These are phyloP conservation scores for Hermaeophaga mercurialis DNA, from an alignment of 2,888 invertebrate genomes.

Conservation along the genomic window DNA sequence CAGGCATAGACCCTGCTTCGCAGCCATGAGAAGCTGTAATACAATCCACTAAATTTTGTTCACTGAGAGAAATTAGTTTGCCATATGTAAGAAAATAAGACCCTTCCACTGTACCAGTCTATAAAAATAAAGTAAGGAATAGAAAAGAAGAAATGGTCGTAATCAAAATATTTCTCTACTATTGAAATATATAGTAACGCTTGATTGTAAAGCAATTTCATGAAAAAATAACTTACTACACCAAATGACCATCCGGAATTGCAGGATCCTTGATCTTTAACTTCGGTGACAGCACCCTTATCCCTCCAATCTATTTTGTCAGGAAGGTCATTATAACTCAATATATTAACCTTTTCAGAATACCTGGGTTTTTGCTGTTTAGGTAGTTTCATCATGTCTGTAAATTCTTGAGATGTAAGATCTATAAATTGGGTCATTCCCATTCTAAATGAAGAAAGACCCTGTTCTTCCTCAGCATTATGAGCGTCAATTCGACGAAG, in stretches of 20 bases:
- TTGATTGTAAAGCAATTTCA: background rate
- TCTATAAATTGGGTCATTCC: constrained; percentile 38
- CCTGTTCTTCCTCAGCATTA: constrained; percentile 18
- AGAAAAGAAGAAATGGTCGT: no score
- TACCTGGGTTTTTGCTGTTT: constrained; percentile 1
- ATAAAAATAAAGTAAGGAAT: background rate
- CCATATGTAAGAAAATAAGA: constrained; percentile 31
- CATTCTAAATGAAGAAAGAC: constrained; percentile 11
- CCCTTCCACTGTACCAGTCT: constrained; percentile 37
- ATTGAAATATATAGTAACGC: background rate
- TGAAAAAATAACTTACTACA: constrained; percentile 31
- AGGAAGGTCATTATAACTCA: constrained; percentile 22
- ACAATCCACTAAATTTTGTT: constrained; percentile 41
- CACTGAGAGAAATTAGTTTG: constrained; percentile 33
- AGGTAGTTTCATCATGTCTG: constrained; percentile 9
- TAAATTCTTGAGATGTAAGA: constrained; percentile 36
- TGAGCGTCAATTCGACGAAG: constrained; percentile 16
- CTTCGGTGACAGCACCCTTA: constrained; percentile 37
- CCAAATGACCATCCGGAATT: constrained; percentile 42
- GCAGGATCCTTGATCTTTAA: constrained; percentile 41
- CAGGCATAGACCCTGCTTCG: constrained; percentile 30
- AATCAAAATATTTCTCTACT: no score
- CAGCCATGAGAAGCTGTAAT: constrained; percentile 28
- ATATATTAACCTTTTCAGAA: background rate
- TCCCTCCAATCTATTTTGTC: constrained; percentile 40